Conservation (phyloP, 2,797 vertebrate species). For the Helarctos malayanus region DNA sequence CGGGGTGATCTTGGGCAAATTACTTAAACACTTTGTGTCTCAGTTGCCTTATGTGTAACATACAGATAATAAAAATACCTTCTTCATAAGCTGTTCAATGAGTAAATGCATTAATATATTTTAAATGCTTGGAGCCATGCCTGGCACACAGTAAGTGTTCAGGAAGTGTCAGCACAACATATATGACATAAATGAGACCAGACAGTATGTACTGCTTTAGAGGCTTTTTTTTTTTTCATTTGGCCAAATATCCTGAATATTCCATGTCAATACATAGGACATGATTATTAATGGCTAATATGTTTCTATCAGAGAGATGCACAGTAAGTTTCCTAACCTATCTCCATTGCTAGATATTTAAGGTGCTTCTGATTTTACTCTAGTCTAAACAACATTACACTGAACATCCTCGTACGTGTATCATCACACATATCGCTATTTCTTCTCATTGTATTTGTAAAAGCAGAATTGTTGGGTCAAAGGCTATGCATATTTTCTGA, state of each 20-base stretch:
- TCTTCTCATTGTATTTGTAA: conserved; percentile 20
- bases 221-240: neutral
- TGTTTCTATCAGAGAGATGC: neutral
- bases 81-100: neutral
- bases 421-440: neutral
- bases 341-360: neutral
- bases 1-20: neutral
- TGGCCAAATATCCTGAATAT: conserved; percentile 12
- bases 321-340: neutral
- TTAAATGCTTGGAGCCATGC: conserved; percentile 5
- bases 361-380: neutral
- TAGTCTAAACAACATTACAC: neutral
- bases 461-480: conserved; percentile 2
- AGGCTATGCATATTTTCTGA: conserved; percentile 46
- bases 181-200: conserved; percentile 23
- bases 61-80: neutral
- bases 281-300: neutral
- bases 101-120: conserved; percentile 18
- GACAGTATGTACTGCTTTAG: neutral
- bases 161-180: conserved; percentile 38
- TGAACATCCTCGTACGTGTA: neutral
- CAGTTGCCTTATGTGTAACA: neutral
- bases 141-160: neutral
- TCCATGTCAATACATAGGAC: neutral
- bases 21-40: neutral